phyloP scores from a whole-genome alignment of 2,888 invertebrate species.

The Lepeophtheirus nordmannii region DNA sequence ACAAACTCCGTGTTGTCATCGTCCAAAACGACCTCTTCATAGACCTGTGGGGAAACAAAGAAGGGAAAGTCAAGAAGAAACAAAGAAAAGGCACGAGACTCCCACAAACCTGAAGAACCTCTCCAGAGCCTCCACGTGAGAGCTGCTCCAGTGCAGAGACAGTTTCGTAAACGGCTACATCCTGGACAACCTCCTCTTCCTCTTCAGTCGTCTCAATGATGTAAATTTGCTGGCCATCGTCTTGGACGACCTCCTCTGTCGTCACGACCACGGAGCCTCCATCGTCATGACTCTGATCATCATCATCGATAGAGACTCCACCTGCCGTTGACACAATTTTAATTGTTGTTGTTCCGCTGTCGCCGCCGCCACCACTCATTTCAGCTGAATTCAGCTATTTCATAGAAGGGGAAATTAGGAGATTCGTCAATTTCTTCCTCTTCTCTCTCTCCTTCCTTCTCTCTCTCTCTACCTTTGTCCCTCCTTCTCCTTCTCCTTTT shows the following conservation, averaged over 20 bases:
- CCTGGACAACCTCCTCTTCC: not conserved
- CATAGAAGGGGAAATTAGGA: too few species aligned
- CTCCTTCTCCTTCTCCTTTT: not conserved
- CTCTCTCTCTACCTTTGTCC: not conserved
- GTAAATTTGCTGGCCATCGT: constrained; percentile 18
- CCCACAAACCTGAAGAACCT: constrained; percentile 6
- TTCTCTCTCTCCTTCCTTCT: too few species aligned
- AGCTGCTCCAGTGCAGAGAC: constrained; percentile 20
- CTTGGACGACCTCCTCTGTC: not conserved
- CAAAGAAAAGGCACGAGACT: not conserved
- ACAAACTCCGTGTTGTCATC: constrained; percentile 16
- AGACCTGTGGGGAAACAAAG: constrained; percentile 5
- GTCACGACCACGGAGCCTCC: not conserved
- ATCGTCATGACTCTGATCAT: not conserved
- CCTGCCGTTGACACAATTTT: not conserved
- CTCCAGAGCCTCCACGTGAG: constrained; percentile 14
- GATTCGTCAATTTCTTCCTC: too few species aligned
- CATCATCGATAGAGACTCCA: not conserved
- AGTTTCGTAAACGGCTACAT: constrained; percentile 17
- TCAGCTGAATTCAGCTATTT: constrained; percentile 2
- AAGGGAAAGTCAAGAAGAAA: not conserved
- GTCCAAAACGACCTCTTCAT: constrained; percentile 24
- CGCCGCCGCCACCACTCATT: not conserved
- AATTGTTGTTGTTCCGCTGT: constrained; percentile 2
- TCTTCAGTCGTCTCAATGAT: constrained; percentile 21